Percentiles rank a stretch among this genome's conserved stretches.
These are phyloP conservation scores for Lepidocyrtoides sp. DNA, from an alignment of 2,888 invertebrate genomes.

Conservation along the genomic window DNA sequence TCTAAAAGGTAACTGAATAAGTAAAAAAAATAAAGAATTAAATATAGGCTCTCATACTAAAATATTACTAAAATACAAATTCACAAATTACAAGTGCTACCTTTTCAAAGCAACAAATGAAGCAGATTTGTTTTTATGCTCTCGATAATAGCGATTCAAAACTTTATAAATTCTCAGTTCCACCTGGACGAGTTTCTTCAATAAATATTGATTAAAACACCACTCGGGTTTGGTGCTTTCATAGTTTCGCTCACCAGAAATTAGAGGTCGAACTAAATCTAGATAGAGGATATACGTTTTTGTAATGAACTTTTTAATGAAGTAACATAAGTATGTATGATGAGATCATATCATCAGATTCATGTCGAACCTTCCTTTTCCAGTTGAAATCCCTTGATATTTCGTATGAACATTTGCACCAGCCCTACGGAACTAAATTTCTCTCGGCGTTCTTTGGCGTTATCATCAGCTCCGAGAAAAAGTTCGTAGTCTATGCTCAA, in stretches of 20 bases:
- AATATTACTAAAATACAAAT: not conserved
- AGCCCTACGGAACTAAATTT: no score
- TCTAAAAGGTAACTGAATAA: slow-evolving; percentile 36
- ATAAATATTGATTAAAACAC: slow-evolving; percentile 22
- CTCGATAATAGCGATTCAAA: not conserved
- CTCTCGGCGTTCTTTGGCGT: not conserved
- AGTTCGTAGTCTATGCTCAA: not conserved
- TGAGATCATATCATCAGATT: no score
- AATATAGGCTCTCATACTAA: not conserved
- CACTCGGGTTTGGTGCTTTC: not conserved
- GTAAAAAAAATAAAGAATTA: not conserved
- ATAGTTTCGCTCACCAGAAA: not conserved
- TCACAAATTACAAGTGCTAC: not conserved
- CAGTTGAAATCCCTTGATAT: not conserved
- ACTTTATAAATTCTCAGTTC: slow-evolving; percentile 53
- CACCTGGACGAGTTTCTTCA: slow-evolving; percentile 19
- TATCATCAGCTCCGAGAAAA: not conserved
- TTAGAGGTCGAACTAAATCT: not conserved
- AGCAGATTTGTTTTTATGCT: not conserved
- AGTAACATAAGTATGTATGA: no score
- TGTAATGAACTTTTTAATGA: not conserved
- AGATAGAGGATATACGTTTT: no score
- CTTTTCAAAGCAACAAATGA: not conserved
- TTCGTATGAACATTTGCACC: not conserved
- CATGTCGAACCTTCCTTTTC: not conserved